Evolutionary conservation across 2,113 vertebrate genomes (phyloP).

Genomic region (Notarius quadriscutis): DNA sequence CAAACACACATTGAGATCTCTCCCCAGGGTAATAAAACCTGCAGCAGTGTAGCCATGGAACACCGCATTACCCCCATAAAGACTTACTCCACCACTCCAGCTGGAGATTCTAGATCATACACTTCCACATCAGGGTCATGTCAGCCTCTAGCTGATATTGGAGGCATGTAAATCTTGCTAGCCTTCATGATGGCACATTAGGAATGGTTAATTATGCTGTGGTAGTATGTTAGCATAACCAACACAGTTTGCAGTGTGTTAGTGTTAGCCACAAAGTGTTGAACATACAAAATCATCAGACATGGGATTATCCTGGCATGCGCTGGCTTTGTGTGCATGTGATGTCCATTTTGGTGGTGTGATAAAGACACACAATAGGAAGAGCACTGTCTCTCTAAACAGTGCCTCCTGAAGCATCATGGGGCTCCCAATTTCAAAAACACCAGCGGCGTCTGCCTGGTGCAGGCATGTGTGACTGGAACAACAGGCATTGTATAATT

Average conservation of each 20-base stretch:
- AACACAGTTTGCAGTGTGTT: not conserved
- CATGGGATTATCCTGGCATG: slow-evolving; percentile 34
- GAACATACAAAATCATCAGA: slow-evolving; percentile 7
- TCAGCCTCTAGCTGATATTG: not conserved
- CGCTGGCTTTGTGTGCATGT: slow-evolving; percentile 17
- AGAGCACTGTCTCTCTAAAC: slow-evolving; percentile 62
- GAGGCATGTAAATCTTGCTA: not conserved
- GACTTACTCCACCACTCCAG: slow-evolving; percentile 14
- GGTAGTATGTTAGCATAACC: not conserved
- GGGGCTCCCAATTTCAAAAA: slow-evolving; percentile 51
- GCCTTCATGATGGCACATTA: not conserved
- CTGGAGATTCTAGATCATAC: slow-evolving; percentile 2
- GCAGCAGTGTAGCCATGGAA: slow-evolving; percentile 7
- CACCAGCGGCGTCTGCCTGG: not conserved
- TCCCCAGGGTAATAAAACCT: slow-evolving; percentile 37
- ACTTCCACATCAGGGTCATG: not conserved
- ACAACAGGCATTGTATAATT: slow-evolving; percentile 35
- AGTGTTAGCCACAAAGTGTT: not conserved
- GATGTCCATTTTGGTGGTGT: slow-evolving; percentile 26
- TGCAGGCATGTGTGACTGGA: slow-evolving; percentile 18
- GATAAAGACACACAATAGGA: slow-evolving; percentile 59
- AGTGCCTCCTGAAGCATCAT: slow-evolving; percentile 57
- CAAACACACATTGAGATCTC: slow-evolving; percentile 45
- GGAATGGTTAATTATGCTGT: not conserved
- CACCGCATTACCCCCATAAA: slow-evolving; percentile 8